Percentiles rank a stretch among this genome's conserved stretches.
Evolutionary conservation across 2,888 invertebrate species (phyloP).

Genomic region (Agelastica alni): DNA sequence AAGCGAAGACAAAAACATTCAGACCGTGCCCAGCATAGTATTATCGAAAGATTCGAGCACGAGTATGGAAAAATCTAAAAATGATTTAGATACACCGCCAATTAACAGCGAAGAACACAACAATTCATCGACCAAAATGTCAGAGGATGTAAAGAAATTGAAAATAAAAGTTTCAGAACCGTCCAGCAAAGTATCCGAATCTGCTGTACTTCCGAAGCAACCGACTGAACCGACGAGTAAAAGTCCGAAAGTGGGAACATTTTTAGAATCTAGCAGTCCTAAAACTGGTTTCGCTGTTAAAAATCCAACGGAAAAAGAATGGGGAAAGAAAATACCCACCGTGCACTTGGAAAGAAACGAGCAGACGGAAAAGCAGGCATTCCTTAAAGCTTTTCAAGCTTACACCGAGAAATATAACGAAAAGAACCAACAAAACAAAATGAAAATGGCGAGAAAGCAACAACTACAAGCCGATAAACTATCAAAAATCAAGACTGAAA

Average conservation of each 20-base stretch:
- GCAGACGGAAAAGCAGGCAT: slow-evolving; percentile 44
- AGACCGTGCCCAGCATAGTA: slow-evolving; percentile 40
- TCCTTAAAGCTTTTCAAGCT: slow-evolving; percentile 50
- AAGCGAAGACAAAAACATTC: slow-evolving; percentile 47
- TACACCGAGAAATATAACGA: slow-evolving; percentile 44
- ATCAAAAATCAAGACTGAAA: slow-evolving; percentile 28
- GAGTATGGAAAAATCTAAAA: slow-evolving; percentile 19
- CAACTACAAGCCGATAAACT: slow-evolving; percentile 9
- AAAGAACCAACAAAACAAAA: slow-evolving; percentile 35
- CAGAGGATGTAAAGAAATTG: slow-evolving; percentile 33
- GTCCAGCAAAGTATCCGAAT: slow-evolving; percentile 31
- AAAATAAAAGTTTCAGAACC: slow-evolving; percentile 37
- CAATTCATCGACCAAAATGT: slow-evolving; percentile 1
- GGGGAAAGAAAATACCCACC: slow-evolving; percentile 37
- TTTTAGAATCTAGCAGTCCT: slow-evolving; percentile 29
- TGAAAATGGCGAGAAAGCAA: slow-evolving; percentile 32
- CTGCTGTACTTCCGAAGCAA: slow-evolving; percentile 33
- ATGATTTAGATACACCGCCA: slow-evolving; percentile 11
- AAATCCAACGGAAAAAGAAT: slow-evolving; percentile 32
- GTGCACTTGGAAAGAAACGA: slow-evolving; percentile 44
- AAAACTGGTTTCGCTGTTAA: slow-evolving; percentile 22
- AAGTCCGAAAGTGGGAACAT: slow-evolving; percentile 31
- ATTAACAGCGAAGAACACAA: slow-evolving; percentile 18
- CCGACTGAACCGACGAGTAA: slow-evolving; percentile 26
- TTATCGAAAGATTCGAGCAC: slow-evolving; percentile 35